Evolutionary conservation across 2,797 vertebrate genomes (phyloP).

Genomic region (Parambassis ranga): DNA sequence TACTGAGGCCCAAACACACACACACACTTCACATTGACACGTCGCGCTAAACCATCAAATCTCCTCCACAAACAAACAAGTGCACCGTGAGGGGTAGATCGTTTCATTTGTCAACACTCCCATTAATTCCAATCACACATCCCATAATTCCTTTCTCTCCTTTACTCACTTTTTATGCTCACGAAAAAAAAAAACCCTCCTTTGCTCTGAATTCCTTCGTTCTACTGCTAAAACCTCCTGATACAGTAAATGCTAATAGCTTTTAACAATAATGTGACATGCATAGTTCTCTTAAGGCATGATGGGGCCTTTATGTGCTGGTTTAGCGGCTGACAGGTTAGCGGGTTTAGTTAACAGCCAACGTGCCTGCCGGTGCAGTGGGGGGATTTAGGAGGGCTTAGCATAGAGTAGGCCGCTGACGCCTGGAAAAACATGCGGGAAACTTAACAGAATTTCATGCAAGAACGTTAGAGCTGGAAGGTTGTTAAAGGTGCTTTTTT

Average conservation of each 20-base stretch:
- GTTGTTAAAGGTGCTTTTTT: slow-evolving; percentile 15
- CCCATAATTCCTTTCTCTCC: slow-evolving; percentile 52
- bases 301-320: slow-evolving; percentile 75
- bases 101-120: slow-evolving; percentile 62
- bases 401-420: slow-evolving; percentile 61
- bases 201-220: slow-evolving; percentile 30
- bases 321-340: slow-evolving; percentile 79
- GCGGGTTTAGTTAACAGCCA: slow-evolving; percentile 72
- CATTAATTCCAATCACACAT: slow-evolving; percentile 72
- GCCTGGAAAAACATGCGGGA: slow-evolving; percentile 56
- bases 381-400: slow-evolving; percentile 73
- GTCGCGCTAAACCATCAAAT: slow-evolving; percentile 52
- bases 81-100: slow-evolving; percentile 9
- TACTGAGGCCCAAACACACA: background rate
- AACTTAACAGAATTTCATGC: slow-evolving; percentile 29
- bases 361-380: slow-evolving; percentile 62
- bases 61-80: slow-evolving; percentile 64
- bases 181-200: background rate
- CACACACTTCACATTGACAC: slow-evolving; percentile 22
- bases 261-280: slow-evolving; percentile 52
- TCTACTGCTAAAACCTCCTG: slow-evolving; percentile 17
- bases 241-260: slow-evolving; percentile 59
- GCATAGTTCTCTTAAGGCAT: slow-evolving; percentile 69
- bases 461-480: slow-evolving; percentile 12
- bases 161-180: slow-evolving; percentile 21